Evolutionary conservation across 2,797 vertebrate species (phyloP).

Genomic region (Crocidura indochinensis): DNA sequence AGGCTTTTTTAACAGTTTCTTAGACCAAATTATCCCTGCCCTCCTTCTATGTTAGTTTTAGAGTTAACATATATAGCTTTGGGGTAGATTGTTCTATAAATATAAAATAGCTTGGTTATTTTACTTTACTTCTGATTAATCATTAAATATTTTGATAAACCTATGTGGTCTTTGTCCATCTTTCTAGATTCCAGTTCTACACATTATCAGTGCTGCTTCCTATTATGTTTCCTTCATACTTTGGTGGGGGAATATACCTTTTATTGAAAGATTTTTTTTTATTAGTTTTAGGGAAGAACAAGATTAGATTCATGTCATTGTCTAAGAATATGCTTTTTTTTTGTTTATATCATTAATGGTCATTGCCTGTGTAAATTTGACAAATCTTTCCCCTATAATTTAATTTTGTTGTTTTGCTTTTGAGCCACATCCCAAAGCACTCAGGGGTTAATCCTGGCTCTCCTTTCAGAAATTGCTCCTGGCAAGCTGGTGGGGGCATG

Average conservation of each 20-base stretch:
- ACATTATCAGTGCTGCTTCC: neutral
- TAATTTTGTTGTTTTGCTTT: too few relatives aligned
- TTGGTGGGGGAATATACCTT: constrained; percentile 6
- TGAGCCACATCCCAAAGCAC: too few relatives aligned
- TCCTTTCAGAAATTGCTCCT: too few relatives aligned
- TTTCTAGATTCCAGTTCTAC: constrained; percentile 22
- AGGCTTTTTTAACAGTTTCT: neutral
- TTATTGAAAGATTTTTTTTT: neutral
- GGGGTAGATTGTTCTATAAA: neutral
- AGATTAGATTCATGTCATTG: constrained; percentile 27
- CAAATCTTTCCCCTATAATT: neutral
- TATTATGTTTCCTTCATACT: neutral
- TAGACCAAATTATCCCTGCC: neutral
- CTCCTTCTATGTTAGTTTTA: neutral
- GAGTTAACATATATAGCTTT: neutral
- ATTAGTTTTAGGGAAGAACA: constrained; percentile 13
- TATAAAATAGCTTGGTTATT: constrained; percentile 18
- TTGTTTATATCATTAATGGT: constrained; percentile 48
- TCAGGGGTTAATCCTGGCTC: too few relatives aligned
- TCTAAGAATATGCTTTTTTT: constrained; percentile 38
- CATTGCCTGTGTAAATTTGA: constrained; percentile 54
- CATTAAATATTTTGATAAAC: neutral
- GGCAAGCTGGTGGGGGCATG: too few relatives aligned
- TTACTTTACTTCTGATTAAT: neutral
- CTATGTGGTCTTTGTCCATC: neutral